Evolutionary conservation across 2,113 vertebrate genomes (phyloP), one percentile per base, ranked within the genome.

Genomic region (Apteryx mantelli): DNA sequence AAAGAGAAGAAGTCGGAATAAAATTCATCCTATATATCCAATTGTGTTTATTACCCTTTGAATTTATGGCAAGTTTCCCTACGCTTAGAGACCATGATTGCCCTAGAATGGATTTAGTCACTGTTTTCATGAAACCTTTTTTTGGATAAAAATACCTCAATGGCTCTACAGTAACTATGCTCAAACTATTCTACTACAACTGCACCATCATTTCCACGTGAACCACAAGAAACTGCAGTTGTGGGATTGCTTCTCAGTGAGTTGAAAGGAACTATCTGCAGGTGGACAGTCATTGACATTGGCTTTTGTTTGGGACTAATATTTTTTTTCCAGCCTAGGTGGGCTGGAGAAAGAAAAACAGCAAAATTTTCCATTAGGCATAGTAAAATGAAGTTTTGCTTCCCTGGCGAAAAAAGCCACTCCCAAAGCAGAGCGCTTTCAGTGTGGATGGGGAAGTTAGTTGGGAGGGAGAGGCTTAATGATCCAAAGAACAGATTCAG

Each of bases 271-370:
- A 20, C 60, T 53, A 8, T 78, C 70, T 40, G 13, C 60, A 88
- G 48, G 50, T 65, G 36, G 84, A 12, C 25, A 66, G 38, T 92
- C 74, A 9, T 32, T 83, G 21, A 30, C 53, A 26, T n/a, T 55
- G 69, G 7, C 5, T 83, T 96, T 89, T 79, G 61, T n/a, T 38
- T 88, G 17, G 25, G 11, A 73, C 46, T 81, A 58, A 11, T 63
- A 5, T 42, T 63, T 88, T 77, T n/a, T 95, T 90, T 84, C 78
- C 81, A 86, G 58, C 11, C 44, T 96, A 89, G 70, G 66, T 92
- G 70, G 83, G 34, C 86, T 77, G 81, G 30, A 78, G 73, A 64
- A 84, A 78, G 76, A 93, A 95, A 95, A 77, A 24, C 64, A 60
- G 19, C 64, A 81, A 52, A 81, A 68, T 56, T 86, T 95, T 58